Evolutionary conservation across 2,113 vertebrate genomes (phyloP).

Genomic region (Anarrhichthys ocellatus): DNA sequence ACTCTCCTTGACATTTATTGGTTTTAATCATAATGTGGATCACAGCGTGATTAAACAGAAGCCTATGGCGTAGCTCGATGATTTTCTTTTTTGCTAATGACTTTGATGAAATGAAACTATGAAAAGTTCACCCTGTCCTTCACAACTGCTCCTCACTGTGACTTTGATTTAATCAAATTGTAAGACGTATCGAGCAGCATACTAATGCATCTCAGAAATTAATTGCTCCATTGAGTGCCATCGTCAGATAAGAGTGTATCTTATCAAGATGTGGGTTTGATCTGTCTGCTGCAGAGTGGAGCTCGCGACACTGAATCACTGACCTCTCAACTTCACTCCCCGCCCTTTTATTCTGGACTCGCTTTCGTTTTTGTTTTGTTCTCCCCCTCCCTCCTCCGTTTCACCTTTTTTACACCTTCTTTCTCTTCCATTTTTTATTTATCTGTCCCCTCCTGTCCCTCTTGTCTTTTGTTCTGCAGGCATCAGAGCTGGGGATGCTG

Average conservation of each 20-base stretch:
- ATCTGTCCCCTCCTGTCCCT: conserved; percentile 39
- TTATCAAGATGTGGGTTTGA: conserved; percentile 74
- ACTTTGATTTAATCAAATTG: conserved; percentile 80
- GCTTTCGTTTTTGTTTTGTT: conserved; percentile 22
- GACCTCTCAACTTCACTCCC: conserved; percentile 51
- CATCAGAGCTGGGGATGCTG: conserved; percentile 96
- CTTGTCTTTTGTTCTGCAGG: conserved; percentile 84
- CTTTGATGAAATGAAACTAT: conserved; percentile 63
- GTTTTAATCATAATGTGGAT: conserved; percentile 24
- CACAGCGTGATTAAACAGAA: conserved; percentile 16
- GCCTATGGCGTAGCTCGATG: conserved; percentile 13
- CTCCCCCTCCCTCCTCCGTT: not conserved
- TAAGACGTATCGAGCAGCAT: conserved; percentile 65
- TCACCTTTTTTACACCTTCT: conserved; percentile 24
- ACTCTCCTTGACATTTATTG: conserved; percentile 28
- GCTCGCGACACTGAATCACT: conserved; percentile 50
- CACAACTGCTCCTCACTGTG: conserved; percentile 65
- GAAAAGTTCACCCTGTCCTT: conserved; percentile 77
- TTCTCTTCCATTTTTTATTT: conserved; percentile 23
- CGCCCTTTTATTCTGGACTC: not conserved
- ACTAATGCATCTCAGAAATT: conserved; percentile 69
- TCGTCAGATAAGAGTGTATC: conserved; percentile 71
- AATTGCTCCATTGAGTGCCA: conserved; percentile 68
- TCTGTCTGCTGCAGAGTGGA: conserved; percentile 50
- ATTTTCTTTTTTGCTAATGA: conserved; percentile 55